Percentiles rank a stretch among this genome's conserved stretches.
These are phyloP conservation scores for Morinoia aosen DNA, from an alignment of 2,888 invertebrate genomes.

Conservation along the genomic window DNA sequence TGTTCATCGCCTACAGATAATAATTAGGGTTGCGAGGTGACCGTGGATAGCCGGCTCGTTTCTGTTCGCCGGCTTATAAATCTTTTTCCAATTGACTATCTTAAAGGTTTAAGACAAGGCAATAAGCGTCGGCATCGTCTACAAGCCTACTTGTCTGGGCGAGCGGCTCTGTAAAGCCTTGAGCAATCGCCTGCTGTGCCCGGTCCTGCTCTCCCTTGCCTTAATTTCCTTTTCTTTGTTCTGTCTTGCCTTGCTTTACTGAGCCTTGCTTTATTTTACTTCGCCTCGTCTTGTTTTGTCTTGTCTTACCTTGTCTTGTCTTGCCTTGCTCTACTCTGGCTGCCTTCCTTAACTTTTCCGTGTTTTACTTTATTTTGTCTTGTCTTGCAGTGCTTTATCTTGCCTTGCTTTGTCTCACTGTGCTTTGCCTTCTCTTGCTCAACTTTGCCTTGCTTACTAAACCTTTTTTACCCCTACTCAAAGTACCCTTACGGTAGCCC, in stretches of 20 bases:
- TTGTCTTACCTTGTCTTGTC: background rate
- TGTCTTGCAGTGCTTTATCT: background rate
- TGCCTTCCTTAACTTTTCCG: background rate
- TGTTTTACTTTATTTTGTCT: background rate
- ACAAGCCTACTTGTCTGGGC: conserved; percentile 1
- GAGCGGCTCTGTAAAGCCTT: background rate
- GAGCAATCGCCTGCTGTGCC: background rate
- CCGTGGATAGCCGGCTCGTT: conserved; percentile 39
- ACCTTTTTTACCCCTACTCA: background rate
- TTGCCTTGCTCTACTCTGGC: background rate
- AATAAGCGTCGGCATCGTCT: conserved; percentile 50
- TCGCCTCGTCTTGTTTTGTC: background rate
- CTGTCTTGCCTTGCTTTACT: background rate
- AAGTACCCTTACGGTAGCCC: no score
- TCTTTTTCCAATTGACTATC: conserved; percentile 53
- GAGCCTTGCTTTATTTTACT: background rate
- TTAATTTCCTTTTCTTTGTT: background rate
- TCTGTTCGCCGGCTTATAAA: conserved; percentile 38
- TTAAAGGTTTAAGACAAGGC: conserved; percentile 50
- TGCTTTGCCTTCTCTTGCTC: no score
- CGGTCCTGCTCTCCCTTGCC: background rate
- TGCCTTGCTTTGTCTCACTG: background rate
- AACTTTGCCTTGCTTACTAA: background rate
- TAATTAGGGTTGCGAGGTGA: conserved; percentile 51
- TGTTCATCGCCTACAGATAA: conserved; percentile 34